phyloP scores from a whole-genome alignment of 2,797 vertebrate genomes.

The Psittacula derbiana region DNA sequence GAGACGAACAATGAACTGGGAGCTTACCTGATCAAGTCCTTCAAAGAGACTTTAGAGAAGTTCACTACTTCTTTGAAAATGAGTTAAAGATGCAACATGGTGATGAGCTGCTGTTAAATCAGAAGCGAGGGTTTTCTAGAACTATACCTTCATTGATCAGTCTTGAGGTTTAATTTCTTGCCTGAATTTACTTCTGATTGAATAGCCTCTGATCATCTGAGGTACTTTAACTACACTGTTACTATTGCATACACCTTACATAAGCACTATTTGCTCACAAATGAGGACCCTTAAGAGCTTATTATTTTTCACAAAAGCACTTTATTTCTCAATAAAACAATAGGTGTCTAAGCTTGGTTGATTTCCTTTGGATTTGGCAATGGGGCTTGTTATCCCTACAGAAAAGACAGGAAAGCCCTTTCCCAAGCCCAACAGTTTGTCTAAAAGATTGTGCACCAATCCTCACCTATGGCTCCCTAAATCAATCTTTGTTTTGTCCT shows the following conservation, averaged over 20 bases:
- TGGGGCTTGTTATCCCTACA: background rate
- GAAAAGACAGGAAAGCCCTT: background rate
- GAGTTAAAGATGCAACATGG: slow-evolving; percentile 15
- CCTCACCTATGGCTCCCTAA: background rate
- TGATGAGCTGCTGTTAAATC: background rate
- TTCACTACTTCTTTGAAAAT: slow-evolving; percentile 77
- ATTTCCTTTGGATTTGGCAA: background rate
- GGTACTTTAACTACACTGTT: background rate
- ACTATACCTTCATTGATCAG: background rate
- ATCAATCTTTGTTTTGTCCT: background rate
- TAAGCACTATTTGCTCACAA: background rate
- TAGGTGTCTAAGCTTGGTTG: background rate
- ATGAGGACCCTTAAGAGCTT: background rate
- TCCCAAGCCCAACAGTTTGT: background rate
- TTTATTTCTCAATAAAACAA: background rate
- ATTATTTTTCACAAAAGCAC: background rate
- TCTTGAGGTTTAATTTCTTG: background rate
- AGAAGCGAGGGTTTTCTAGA: background rate
- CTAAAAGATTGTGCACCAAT: background rate
- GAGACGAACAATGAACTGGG: slow-evolving; percentile 92
- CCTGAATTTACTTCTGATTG: background rate
- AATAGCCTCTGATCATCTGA: background rate
- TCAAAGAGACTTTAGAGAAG: slow-evolving; percentile 84
- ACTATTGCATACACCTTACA: background rate
- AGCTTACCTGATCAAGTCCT: slow-evolving; percentile 85